phyloP scores from a whole-genome alignment of 2,888 invertebrate genomes.

The Euspilapteryx auroguttella region DNA sequence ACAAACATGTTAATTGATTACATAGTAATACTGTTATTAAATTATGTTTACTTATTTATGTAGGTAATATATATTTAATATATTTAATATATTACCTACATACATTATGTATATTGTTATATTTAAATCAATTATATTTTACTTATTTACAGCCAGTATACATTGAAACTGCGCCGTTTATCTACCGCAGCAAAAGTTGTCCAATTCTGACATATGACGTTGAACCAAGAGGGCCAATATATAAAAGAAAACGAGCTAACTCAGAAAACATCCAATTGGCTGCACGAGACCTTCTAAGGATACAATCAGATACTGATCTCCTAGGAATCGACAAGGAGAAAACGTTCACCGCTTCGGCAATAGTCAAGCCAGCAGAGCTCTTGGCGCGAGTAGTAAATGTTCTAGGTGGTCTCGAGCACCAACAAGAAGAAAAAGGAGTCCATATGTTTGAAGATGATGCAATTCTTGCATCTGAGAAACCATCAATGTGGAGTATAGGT shows the following conservation, averaged over 20 bases:
- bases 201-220: constrained; percentile 72
- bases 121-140: too few species aligned
- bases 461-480: constrained; percentile 70
- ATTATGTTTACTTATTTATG: too few species aligned
- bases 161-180: constrained; percentile 55
- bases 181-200: constrained; percentile 67
- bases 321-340: constrained; percentile 76
- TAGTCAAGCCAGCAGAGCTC: constrained; percentile 75
- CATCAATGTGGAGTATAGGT: constrained; percentile 59
- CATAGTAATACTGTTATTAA: too few species aligned
- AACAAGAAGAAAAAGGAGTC: constrained; percentile 55
- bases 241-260: constrained; percentile 63
- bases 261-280: constrained; percentile 63
- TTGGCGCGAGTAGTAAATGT: constrained; percentile 78
- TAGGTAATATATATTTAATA: too few species aligned
- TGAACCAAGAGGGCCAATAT: constrained; percentile 42
- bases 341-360: constrained; percentile 72
- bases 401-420: constrained; percentile 63
- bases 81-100: too few species aligned
- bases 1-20: too few species aligned
- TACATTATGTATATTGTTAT: too few species aligned
- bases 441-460: constrained; percentile 75
- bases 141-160: constrained; percentile 70
- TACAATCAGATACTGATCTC: constrained; percentile 79
- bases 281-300: constrained; percentile 57